A percentile compares a stretch with the other conserved stretches of the same genome.
Conservation (phyloP, 2,113 vertebrate species). For the Willisornis vidua region DNA sequence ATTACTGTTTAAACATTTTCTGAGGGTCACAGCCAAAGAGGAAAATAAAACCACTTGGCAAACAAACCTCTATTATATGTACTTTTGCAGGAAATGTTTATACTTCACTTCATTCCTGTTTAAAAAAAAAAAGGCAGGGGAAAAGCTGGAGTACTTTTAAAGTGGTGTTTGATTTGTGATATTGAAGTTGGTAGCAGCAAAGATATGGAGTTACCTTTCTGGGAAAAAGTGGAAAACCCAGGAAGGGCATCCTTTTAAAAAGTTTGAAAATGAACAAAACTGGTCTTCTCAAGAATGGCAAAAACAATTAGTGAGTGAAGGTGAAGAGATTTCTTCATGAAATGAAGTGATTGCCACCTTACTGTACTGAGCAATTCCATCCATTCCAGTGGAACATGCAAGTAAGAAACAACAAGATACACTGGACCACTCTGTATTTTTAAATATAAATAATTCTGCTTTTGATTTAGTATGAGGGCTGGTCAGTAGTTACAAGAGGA, state of each 20-base stretch:
- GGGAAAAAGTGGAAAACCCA: background rate
- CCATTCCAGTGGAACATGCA: background rate
- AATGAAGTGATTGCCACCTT: background rate
- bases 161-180: background rate
- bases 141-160: background rate
- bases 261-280: background rate
- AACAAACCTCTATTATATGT: conserved; percentile 50
- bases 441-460: background rate
- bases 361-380: background rate
- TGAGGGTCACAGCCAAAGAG: conserved; percentile 60
- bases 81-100: conserved; percentile 57
- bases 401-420: background rate
- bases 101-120: conserved; percentile 21
- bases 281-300: background rate
- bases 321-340: background rate
- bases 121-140: background rate
- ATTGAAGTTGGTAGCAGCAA: background rate
- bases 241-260: background rate
- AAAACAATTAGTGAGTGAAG: background rate
- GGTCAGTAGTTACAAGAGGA: background rate
- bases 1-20: conserved; percentile 61
- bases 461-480: background rate
- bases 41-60: conserved; percentile 66
- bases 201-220: background rate
- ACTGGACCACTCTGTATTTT: background rate